phyloP scores from a whole-genome alignment of 2,113 vertebrate species.

The Actenoides lindsayi region DNA sequence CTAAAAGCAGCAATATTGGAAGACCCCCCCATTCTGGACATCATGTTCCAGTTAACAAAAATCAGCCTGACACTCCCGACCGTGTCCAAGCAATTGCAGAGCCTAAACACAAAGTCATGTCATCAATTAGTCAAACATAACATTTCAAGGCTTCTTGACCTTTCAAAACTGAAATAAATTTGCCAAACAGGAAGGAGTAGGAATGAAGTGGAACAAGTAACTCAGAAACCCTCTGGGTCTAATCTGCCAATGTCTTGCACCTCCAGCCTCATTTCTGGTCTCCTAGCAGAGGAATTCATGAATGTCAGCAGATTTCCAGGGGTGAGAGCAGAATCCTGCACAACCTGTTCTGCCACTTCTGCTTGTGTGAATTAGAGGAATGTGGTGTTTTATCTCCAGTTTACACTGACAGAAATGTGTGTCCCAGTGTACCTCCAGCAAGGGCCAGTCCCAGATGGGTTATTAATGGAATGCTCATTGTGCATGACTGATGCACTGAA shows the following conservation, averaged over 20 bases:
- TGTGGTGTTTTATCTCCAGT: not conserved
- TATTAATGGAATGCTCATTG: not conserved
- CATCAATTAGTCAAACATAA: constrained; percentile 11
- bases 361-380: not conserved
- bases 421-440: not conserved
- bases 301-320: constrained; percentile 31
- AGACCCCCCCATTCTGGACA: not conserved
- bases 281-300: not conserved
- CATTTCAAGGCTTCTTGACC: constrained; percentile 13
- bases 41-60: constrained; percentile 1
- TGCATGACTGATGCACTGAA: rapidly evolving
- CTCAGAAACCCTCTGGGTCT: constrained; percentile 5
- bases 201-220: constrained; percentile 46
- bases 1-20: not conserved
- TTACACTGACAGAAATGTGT: not conserved
- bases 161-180: constrained; percentile 41
- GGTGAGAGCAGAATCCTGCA: not conserved
- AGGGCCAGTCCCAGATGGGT: not conserved
- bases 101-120: not conserved
- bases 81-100: not conserved
- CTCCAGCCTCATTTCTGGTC: not conserved
- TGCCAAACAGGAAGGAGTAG: constrained; percentile 22
- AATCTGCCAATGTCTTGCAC: not conserved
- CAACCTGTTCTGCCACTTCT: not conserved
- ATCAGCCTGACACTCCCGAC: not conserved